Base-by-base conservation (phyloP, 35 echinoderm and acorn worm genomes). In the Diadema setosum region DNA sequence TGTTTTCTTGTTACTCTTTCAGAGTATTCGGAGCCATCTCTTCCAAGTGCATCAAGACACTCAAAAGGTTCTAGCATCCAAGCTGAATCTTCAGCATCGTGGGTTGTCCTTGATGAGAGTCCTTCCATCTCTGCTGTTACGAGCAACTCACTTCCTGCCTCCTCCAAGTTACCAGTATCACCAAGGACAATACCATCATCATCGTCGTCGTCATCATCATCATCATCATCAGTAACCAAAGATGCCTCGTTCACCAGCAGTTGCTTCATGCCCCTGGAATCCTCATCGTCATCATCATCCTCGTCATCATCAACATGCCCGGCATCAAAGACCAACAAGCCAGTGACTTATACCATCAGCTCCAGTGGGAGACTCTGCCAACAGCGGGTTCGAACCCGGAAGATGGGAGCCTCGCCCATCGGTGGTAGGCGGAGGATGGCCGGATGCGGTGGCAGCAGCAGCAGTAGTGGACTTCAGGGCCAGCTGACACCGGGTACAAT, bases 361-460 rank as follows among this genome's bases (percentile, higher is more conserved):
- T 34, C 73, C 40, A 78, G 73, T n/a, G 73, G 73, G 35, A 78
- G 73, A 41, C 40, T 78, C 7, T 78, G 73, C 30, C 73, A 78
- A 21, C 73, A 78, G 73, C 39, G 37, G 23, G 73, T 25, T n/a
- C 39, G 37, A 23, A 21, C 73, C 40, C 16, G 40, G 73, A 78
- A 41, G 39, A 21, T 42, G 26, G 73, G 35, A 9, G 73, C 8
- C 39, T 41, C 34, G 15, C 73, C 73, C 7, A 7, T 39, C n/a
- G 44, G 40, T 41, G 44, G 73, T 78, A 67, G 63, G 37, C 30
- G 63, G 30, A 67, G 63, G 63, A 67, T 26, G 11, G 29, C 37
- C 21, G 27, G 27, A 8, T 34, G 37, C 16, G 15, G 35, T 44
- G 44, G 73, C 35, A 78, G 73, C 73, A 6, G 29, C 7, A 44